These are phyloP conservation scores for Hoplostethus mediterraneus DNA, from an alignment of 2,797 vertebrate genomes.

Conservation along the genomic window DNA sequence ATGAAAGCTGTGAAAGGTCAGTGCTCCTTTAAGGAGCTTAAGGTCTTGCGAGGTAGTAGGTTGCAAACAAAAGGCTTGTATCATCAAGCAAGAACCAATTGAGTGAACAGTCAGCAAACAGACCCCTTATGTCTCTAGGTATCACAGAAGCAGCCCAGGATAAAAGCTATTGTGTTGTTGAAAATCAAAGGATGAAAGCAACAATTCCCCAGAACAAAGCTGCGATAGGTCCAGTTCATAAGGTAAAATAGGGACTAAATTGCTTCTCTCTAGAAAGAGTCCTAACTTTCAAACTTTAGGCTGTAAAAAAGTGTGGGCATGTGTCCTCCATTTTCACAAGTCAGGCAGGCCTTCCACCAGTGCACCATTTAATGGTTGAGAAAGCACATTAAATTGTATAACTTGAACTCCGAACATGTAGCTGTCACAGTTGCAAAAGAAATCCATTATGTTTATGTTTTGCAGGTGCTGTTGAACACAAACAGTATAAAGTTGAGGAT, in stretches of 20 bases:
- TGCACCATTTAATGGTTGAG: conserved; percentile 77
- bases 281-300: conserved; percentile 61
- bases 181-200: conserved; percentile 65
- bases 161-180: conserved; percentile 72
- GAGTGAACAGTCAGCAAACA: conserved; percentile 56
- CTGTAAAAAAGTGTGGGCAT: conserved; percentile 51
- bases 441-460: conserved; percentile 71
- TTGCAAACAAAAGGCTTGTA: conserved; percentile 56
- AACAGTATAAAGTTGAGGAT: conserved; percentile 45
- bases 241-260: conserved; percentile 72
- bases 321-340: conserved; percentile 60
- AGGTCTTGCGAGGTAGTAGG: conserved; percentile 32
- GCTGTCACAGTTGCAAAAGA: conserved; percentile 59
- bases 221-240: conserved; percentile 59
- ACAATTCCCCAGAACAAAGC: conserved; percentile 68
- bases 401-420: conserved; percentile 66
- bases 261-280: conserved; percentile 70
- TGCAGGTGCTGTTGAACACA: conserved; percentile 46
- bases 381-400: conserved; percentile 72
- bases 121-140: conserved; percentile 47
- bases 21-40: conserved; percentile 45
- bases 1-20: conserved; percentile 21
- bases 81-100: conserved; percentile 44
- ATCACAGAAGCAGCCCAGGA: conserved; percentile 50
- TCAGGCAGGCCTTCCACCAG: conserved; percentile 47